Percentiles rank a stretch among this genome's conserved stretches.
Evolutionary conservation across 2,888 invertebrate genomes (phyloP).

Genomic region (Harpagoxenus sublaevis): DNA sequence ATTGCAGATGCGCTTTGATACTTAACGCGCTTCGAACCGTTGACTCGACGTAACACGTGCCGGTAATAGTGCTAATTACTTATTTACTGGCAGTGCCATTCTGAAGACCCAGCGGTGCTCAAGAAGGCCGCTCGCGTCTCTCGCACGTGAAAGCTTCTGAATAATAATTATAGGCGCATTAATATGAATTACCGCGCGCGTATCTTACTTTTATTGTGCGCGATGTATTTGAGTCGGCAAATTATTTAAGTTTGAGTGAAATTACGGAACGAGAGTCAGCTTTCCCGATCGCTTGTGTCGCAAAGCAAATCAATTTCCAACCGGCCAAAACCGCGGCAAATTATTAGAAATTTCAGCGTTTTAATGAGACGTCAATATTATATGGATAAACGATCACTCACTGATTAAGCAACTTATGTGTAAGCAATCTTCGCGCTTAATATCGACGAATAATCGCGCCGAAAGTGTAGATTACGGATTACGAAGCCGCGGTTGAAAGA

Average conservation of each 20-base stretch:
- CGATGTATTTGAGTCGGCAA: slow-evolving; percentile 1
- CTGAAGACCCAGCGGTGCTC: slow-evolving; percentile 46
- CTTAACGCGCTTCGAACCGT: slow-evolving; percentile 42
- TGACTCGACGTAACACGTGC: slow-evolving; percentile 49
- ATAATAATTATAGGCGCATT: slow-evolving; percentile 40
- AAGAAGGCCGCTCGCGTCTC: slow-evolving; percentile 20
- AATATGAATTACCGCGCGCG: slow-evolving; percentile 32
- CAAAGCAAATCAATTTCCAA: slow-evolving; percentile 45
- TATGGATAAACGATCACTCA: slow-evolving; percentile 36
- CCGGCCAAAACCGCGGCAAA: slow-evolving; percentile 27
- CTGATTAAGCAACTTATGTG: slow-evolving; percentile 35
- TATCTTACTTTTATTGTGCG: not conserved
- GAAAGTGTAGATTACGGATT: slow-evolving; percentile 34
- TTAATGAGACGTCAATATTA: slow-evolving; percentile 51
- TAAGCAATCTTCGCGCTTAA: slow-evolving; percentile 41
- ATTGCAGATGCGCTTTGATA: slow-evolving; percentile 44
- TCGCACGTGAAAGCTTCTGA: slow-evolving; percentile 32
- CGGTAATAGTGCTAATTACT: slow-evolving; percentile 67
- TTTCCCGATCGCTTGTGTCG: not conserved
- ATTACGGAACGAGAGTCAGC: slow-evolving; percentile 6
- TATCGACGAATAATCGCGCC: slow-evolving; percentile 23
- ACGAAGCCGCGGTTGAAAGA: slow-evolving; percentile 17
- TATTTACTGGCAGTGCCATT: slow-evolving; percentile 61
- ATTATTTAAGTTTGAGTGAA: slow-evolving; percentile 21
- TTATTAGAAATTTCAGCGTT: slow-evolving; percentile 37